A percentile compares a stretch with the other conserved stretches of the same genome.
Evolutionary conservation across 2,113 vertebrate genomes (phyloP).

Genomic region (Anolis carolinensis): DNA sequence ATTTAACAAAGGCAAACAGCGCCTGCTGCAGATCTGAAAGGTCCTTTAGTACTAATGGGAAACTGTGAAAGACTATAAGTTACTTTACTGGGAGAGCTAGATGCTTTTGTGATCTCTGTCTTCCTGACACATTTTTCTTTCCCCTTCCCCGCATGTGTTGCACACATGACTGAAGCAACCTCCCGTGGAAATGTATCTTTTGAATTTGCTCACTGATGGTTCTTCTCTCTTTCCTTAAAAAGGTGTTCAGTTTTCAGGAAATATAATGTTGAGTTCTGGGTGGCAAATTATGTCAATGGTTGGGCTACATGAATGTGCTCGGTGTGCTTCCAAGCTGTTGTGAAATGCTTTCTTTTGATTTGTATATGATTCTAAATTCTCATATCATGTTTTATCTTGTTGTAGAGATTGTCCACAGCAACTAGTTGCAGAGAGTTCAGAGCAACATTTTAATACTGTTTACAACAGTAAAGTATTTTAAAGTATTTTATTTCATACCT

Average conservation of each 20-base stretch:
- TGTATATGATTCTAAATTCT: not conserved
- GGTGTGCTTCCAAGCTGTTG: not conserved
- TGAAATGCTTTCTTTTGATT: slow-evolving; percentile 18
- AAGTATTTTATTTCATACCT: slow-evolving; percentile 1
- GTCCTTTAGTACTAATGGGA: not conserved
- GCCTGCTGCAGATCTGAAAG: not conserved
- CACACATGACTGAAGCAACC: not conserved
- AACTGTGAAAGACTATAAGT: not conserved
- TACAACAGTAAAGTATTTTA: not conserved
- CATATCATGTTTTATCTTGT: not conserved
- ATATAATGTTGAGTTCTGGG: not conserved
- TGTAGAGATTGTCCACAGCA: too few relatives aligned
- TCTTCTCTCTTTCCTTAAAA: not conserved
- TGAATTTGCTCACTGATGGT: not conserved
- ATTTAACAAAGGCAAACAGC: not conserved
- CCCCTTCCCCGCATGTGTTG: not conserved
- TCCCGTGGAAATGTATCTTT: not conserved
- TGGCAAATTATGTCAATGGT: not conserved
- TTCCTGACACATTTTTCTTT: not conserved
- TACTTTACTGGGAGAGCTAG: not conserved
- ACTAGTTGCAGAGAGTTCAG: not conserved
- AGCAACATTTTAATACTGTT: not conserved
- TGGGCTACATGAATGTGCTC: not conserved
- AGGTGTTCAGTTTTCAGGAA: not conserved
- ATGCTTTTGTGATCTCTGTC: not conserved